Base-by-base conservation (phyloP, 1,140 invertebrate genomes). In the Pseudomyrmex gracilis region DNA sequence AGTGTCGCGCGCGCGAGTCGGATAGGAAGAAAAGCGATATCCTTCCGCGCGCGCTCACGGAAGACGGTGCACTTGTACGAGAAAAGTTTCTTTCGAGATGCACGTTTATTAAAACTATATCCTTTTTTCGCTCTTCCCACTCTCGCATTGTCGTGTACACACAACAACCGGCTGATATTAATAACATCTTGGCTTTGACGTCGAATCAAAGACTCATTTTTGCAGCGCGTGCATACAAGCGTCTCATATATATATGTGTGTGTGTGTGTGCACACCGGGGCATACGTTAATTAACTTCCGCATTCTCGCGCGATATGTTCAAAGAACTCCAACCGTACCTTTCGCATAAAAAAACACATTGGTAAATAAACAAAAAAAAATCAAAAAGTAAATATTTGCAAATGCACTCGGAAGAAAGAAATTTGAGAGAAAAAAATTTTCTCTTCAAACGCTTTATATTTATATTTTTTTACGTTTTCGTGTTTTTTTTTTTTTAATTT, bases 41-140 rank as follows among this genome's bases (percentile, higher is more conserved):
- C 47, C 49, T 24, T 80, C 43, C 43, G 63, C 51, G 73, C 73
- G 47, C 58, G 58, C 5, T 34, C 7, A 34, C 22, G 49, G 15
- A 47, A 68, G 64, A 70, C 55, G 15, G 20, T 45, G 24, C 17
- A 20, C 2, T 20, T 58, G 53, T 49, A 82, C 68, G 70, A 74
- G 70, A 82, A 82, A 82, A 82, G 78, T 82, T 82, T 82, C 70
- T 51, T 55, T 45, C n/a, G 57, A 73, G 78, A 73, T 49, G 70
- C 49, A 70, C 57, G 73, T 82, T 82, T 82, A 82, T 82, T 82
- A 82, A 82, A 82, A 82, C 70, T 55, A 74, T 57, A 17, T 12
- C 22, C 22, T 8, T 0, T 8, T 8, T 12, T 12, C 17, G 2
- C 17, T 8, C 12, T 9, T 8, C 17, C 34, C 2, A 2, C 2